phyloP scores from a whole-genome alignment of 2,113 vertebrate species.

The Gila orcuttii region DNA sequence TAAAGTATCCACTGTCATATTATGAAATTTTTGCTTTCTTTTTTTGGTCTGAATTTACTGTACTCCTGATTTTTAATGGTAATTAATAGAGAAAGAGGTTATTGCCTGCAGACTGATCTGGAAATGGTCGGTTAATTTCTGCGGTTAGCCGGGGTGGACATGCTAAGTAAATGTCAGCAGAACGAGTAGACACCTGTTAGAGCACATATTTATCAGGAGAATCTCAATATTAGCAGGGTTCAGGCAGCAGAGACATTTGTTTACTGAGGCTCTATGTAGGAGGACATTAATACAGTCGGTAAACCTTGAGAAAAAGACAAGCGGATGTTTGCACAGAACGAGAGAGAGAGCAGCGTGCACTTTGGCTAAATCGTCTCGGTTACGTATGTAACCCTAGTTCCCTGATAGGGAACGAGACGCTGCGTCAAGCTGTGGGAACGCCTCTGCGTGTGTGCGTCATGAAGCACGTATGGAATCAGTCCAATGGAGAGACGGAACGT shows the following conservation, averaged over 20 bases:
- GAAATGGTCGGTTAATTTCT: neutral
- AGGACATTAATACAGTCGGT: neutral
- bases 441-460: no score
- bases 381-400: no score
- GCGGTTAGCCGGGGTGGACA: neutral
- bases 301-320: neutral
- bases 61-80: neutral
- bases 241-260: slow-evolving; percentile 14
- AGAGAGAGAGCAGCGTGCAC: neutral
- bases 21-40: neutral
- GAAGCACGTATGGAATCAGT: no score
- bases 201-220: slow-evolving; percentile 24
- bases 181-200: neutral
- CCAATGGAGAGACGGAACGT: no score
- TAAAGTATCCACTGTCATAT: neutral
- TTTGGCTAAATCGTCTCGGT: neutral
- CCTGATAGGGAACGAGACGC: no score
- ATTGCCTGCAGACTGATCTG: neutral
- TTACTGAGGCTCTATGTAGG: slow-evolving; percentile 29
- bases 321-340: neutral
- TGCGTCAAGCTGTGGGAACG: no score
- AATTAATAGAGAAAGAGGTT: neutral
- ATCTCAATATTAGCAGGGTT: slow-evolving; percentile 27
- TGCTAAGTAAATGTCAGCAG: neutral
- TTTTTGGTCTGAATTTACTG: neutral